Evolutionary conservation across 2,888 invertebrate species (phyloP), one percentile per base, ranked within the genome.

Genomic region (Cryptocheilus praepositus): DNA sequence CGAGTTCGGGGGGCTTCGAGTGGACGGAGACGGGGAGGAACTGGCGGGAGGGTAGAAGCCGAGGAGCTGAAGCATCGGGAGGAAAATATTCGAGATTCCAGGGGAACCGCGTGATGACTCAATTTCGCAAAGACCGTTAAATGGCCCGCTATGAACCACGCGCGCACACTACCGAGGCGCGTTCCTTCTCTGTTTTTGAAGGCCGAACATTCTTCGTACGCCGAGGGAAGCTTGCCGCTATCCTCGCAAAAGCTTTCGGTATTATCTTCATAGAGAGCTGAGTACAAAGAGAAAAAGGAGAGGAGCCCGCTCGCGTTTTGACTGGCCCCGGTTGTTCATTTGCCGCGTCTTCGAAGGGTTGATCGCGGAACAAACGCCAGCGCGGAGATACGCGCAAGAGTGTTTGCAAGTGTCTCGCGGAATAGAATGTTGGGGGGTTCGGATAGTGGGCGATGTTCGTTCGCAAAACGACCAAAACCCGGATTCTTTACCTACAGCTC

Each of bases 51-150:
- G 53, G 60, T 56, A n/a, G 58, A 43, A 61, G 18, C 49, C 25
- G 64, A 61, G 61, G 45, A 46, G 67, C 72, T 67, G 76, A 74
- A 76, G 71, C 90, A 91, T 91, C 90, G 91, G 90, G 90, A 91
- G 91, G 91, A 88, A 88, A 88, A 88, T 88, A 88, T 87, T 85
- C 86, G 85, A 85, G 86, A 88, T 88, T 88, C 88, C 88, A 82
- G 84, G 87, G 82, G 84, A 86, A 88, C 88, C 88, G 83, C 88
- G 87, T 85, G 87, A 88, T 88, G 88, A 88, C 88, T 88, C 88
- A 88, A 88, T 88, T 88, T 86, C 84, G 85, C 84, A 80, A 86
- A 85, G 87, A 86, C 84, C 87, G 87, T 87, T 88, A 88, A 88
- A 87, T 86, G 86, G 87, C 86, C 82, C 81, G 82, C 81, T 83